A percentile compares a stretch with the other conserved stretches of the same genome.
Evolutionary conservation across 2,797 vertebrate genomes (phyloP).

Genomic region (Todus mexicanus): DNA sequence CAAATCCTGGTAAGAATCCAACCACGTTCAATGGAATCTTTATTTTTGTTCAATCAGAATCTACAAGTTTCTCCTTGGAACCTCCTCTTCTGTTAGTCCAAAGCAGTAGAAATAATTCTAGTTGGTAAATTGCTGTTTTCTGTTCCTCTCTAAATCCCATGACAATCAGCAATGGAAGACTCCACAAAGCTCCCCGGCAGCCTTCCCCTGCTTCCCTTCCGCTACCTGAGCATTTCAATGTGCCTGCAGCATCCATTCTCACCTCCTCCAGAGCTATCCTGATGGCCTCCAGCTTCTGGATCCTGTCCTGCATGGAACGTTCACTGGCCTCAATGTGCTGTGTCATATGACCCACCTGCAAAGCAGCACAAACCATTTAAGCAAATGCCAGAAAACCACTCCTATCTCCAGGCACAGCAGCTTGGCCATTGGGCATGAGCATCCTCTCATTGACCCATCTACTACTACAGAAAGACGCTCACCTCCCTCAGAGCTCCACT

Average conservation of each 20-base stretch:
- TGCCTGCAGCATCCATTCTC: neutral
- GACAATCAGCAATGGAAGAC: neutral
- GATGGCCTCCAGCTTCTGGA: slow-evolving; percentile 85
- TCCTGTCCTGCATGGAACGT: slow-evolving; percentile 81
- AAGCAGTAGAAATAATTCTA: neutral
- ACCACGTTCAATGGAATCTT: neutral
- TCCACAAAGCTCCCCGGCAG: neutral
- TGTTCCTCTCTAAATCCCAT: neutral
- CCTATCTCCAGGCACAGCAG: neutral
- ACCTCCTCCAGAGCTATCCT: slow-evolving; percentile 90
- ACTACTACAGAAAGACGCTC: neutral
- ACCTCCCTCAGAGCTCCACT: neutral
- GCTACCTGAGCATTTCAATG: fast-evolving
- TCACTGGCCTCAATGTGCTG: slow-evolving; percentile 84
- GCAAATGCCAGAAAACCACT: neutral
- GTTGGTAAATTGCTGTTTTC: neutral
- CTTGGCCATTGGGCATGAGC: fast-evolving
- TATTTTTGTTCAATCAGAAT: neutral
- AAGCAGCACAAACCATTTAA: neutral
- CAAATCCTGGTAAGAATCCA: neutral
- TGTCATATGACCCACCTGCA: slow-evolving; percentile 84
- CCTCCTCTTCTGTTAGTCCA: neutral
- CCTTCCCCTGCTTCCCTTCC: neutral
- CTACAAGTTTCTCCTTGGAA: neutral
- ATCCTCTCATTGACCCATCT: neutral